Base-by-base conservation (phyloP, 1,140 invertebrate genomes). In the Plectrocnemia conspersa region DNA sequence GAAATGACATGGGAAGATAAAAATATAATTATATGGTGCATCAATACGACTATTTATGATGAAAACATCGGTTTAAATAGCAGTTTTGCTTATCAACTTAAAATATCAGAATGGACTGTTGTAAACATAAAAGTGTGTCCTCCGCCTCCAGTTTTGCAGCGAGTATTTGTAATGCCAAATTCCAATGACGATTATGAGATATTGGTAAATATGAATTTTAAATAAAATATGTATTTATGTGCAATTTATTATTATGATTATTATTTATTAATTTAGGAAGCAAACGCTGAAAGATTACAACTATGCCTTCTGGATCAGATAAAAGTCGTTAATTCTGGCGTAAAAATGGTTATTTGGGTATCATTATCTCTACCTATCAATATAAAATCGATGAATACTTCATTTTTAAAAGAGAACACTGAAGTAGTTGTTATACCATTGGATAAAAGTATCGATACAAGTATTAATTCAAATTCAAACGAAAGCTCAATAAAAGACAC, bases 271-370 rank as follows among this genome's bases (percentile, higher is more conserved):
- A 65, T 64, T 7, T 63, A 79, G 79, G 78, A 79, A 67, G 64
- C 75, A 47, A 76, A 79, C 65, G 69, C 70, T 41, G 70, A 76
- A 59, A 68, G 72, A 55, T 64, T 81, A 38, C 77, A 81, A 63
- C 64, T 72, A 23, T 68, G 72, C 52, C 68, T 81, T 54, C 63
- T 81, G 56, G 73, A 78, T 63, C 78, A 79, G 66, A 62, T 80
- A 19, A 69, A 74, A 54, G 58, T 79, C 19, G 71, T 80, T 1
- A 69, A 70, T 25, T 66, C 68, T 10, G 69, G 75, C 54, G 77
- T 80, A 62, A 77, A 77, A 49, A 65, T 78, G 33, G 64, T 79
- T 16, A 76, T 79, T 15, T 81, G 79, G 79, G 74, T 79, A 63
- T 78, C 74, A 47, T 61, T 71, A 7, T 75, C 74, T 3, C 41